Conservation (phyloP, 2,888 invertebrate species). For the Rhopalosiphum nymphaeae region DNA sequence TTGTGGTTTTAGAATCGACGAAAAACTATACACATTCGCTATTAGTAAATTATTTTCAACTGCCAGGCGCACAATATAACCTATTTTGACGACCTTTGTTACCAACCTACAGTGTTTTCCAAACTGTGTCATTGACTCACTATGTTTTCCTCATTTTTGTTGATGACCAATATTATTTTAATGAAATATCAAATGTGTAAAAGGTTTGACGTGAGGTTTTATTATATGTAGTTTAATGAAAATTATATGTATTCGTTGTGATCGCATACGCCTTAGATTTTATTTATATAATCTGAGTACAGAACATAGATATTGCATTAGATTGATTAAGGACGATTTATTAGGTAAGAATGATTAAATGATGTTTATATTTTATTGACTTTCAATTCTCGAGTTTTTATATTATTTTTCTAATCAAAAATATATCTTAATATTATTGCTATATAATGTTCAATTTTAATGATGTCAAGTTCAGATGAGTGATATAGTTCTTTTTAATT, state of each 20-base stretch:
- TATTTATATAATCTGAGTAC: neutral
- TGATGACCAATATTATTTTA: neutral
- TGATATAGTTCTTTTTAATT: neutral
- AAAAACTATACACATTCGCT: neutral
- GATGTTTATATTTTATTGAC: neutral
- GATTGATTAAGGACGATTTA: neutral
- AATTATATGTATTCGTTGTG: neutral
- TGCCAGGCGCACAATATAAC: neutral
- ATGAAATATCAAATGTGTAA: neutral
- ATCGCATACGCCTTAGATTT: neutral
- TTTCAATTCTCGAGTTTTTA: neutral
- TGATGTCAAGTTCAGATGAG: neutral
- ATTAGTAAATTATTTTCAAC: neutral
- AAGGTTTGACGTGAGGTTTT: neutral
- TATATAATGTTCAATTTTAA: neutral
- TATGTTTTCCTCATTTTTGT: neutral
- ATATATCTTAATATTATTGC: neutral
- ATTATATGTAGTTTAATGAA: neutral
- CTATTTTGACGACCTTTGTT: neutral
- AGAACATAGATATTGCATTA: neutral
- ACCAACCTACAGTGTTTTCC: neutral
- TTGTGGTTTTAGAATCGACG: neutral
- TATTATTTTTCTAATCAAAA: neutral
- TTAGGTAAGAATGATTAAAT: neutral
- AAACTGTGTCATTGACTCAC: neutral